A percentile compares a stretch with the other conserved stretches of the same genome.
Evolutionary conservation across 2,113 vertebrate genomes (phyloP).

Genomic region (Entomyzon cyanotis): DNA sequence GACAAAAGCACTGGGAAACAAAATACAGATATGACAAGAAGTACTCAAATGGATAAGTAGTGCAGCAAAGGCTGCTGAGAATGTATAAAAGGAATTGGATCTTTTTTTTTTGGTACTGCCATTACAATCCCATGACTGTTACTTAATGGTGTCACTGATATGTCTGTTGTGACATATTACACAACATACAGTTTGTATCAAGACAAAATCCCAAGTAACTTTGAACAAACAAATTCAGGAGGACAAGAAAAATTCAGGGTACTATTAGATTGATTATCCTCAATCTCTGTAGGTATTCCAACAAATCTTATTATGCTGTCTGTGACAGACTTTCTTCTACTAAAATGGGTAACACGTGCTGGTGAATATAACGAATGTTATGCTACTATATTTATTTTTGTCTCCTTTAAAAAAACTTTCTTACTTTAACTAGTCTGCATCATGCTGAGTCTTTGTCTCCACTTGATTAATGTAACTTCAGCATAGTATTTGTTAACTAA

Average conservation of each 20-base stretch:
- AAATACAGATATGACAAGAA: background rate
- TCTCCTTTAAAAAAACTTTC: background rate
- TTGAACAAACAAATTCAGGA: background rate
- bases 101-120: background rate
- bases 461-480: conserved; percentile 26
- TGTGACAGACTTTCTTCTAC: background rate
- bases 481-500: background rate
- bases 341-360: background rate
- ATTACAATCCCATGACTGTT: background rate
- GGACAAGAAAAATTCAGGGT: background rate
- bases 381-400: conserved; percentile 10
- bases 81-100: background rate
- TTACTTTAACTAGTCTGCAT: conserved; percentile 12
- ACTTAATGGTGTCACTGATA: background rate
- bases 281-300: background rate
- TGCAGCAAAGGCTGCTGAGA: background rate
- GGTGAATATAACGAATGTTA: background rate
- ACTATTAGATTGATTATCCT: background rate
- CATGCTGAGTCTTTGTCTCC: background rate
- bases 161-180: background rate
- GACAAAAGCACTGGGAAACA: background rate
- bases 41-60: background rate
- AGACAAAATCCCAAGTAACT: background rate
- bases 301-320: background rate
- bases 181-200: background rate